Base-by-base conservation (phyloP, 1,140 invertebrate genomes). In the Drosophila repletoides region DNA sequence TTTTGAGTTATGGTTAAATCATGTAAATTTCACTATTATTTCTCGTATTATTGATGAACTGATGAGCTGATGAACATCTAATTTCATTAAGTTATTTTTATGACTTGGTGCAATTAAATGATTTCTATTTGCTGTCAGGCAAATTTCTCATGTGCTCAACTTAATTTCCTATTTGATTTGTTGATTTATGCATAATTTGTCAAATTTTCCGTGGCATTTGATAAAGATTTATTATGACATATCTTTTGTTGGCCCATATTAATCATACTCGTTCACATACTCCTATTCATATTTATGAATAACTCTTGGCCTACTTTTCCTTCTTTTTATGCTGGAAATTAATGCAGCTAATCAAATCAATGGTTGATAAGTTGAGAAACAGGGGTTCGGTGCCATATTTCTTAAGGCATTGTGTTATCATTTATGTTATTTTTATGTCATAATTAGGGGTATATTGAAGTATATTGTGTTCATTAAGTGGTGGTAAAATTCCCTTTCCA, bases 211-310 rank as follows among this genome's bases (percentile, higher is more conserved):
- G 24, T 49, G 70, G 63, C 61, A 61, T 76, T 86, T 84, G 80
- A 84, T 86, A 79, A 86, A 84, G 79, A 84, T 84, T 84, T 84
- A 84, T 86, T 84, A 86, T 84, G 79, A 84, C 79, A 75, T 68
- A 72, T 86, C 71, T 49, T 72, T 83, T 84, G 66, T 81, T 70
- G 60, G 60, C 46, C 64, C 24, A 38, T 46, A 72, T 72, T 75
- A 80, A 80, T 80, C 59, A 80, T 43, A 14, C 12, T 6, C 26
- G 22, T 26, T 19, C 49, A 26, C 51, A 40, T 51, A 63, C 14
- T 43, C 14, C 10, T n/a, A 38, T 24, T 34, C 48, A 41, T 28
- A 40, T 58, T 51, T 40, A 53, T 38, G 51, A 43, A 61, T 21
- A 51, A n/a, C 36, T 21, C 15, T 60, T n/a, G n/a, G n/a, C n/a